Evolutionary conservation across 2,113 vertebrate genomes (phyloP).

Genomic region (Aegithalos caudatus): DNA sequence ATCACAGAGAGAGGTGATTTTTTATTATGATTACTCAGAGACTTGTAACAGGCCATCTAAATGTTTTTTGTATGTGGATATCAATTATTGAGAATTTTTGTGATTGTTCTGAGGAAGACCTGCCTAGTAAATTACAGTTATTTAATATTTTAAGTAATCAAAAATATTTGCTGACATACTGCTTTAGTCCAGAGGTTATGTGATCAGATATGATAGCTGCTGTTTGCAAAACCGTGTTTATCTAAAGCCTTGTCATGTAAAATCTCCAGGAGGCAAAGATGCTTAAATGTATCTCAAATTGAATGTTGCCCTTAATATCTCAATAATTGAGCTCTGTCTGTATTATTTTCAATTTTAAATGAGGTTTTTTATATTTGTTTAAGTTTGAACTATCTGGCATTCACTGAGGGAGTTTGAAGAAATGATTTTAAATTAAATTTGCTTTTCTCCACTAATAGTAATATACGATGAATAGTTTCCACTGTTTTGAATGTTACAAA

Average conservation of each 20-base stretch:
- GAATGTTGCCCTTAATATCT: constrained; percentile 62
- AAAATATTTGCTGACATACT: constrained; percentile 41
- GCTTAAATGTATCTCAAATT: constrained; percentile 52
- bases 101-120: constrained; percentile 38
- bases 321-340: constrained; percentile 36
- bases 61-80: constrained; percentile 24
- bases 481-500: constrained; percentile 55
- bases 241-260: constrained; percentile 49
- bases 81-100: background rate
- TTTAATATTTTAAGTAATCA: constrained; percentile 37
- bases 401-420: constrained; percentile 9
- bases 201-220: constrained; percentile 46
- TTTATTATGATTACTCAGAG: background rate
- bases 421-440: constrained; percentile 55
- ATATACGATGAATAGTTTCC: constrained; percentile 38
- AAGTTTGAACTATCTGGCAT: constrained; percentile 31
- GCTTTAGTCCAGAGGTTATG: constrained; percentile 56
- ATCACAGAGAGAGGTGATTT: background rate
- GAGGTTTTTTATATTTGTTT: constrained; percentile 30
- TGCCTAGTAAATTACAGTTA: constrained; percentile 40
- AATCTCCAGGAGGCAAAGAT: constrained; percentile 61
- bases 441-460: constrained; percentile 41
- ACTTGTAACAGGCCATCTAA: constrained; percentile 15
- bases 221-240: constrained; percentile 60
- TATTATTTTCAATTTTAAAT: constrained; percentile 46